Evolutionary conservation across 2,113 vertebrate species (phyloP).

Genomic region (Tetrax tetrax): DNA sequence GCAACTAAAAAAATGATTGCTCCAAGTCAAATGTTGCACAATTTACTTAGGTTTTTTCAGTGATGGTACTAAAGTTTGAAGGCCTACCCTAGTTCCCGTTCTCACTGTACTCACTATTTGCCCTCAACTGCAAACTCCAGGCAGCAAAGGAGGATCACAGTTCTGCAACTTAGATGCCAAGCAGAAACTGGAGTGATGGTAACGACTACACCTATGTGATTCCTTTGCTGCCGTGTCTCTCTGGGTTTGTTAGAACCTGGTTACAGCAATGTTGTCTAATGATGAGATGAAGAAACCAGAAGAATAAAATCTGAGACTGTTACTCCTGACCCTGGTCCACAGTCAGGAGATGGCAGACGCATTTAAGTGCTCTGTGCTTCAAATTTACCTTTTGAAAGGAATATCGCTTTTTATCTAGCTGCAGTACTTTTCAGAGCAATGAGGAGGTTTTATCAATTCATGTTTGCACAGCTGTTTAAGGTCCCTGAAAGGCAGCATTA

Average conservation of each 20-base stretch:
- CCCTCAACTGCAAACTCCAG: background rate
- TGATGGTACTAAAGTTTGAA: background rate
- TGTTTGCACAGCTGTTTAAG: background rate
- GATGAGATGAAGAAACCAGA: background rate
- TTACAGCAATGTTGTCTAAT: background rate
- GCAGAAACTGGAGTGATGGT: background rate
- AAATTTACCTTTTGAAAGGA: background rate
- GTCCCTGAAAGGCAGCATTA: background rate
- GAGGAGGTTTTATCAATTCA: background rate
- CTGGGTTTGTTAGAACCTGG: background rate
- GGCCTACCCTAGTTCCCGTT: background rate
- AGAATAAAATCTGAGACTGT: background rate
- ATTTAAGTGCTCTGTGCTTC: background rate
- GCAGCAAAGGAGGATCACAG: background rate
- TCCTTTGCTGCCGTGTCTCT: background rate
- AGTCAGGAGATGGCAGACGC: background rate
- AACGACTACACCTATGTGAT: background rate
- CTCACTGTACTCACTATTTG: background rate
- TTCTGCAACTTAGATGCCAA: background rate
- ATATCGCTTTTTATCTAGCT: background rate
- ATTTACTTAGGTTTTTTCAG: background rate
- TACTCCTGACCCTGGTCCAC: background rate
- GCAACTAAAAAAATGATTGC: background rate
- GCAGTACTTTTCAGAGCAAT: background rate
- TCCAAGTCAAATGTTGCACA: background rate